phyloP scores from a whole-genome alignment of 2,888 invertebrate species.

The Melanophora roralis region DNA sequence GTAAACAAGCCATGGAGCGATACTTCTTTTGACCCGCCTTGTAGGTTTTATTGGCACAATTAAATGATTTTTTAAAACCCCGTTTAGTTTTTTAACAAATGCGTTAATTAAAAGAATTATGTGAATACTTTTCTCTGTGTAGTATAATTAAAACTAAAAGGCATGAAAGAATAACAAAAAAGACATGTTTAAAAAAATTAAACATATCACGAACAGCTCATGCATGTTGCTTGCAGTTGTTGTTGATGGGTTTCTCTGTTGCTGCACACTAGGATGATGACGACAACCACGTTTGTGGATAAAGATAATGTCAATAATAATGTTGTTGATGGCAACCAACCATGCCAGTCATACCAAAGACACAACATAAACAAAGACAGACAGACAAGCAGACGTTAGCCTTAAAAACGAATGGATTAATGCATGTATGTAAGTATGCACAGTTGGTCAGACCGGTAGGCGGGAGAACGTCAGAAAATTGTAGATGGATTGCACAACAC shows the following conservation, averaged over 20 bases:
- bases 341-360: constrained; percentile 37
- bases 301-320: constrained; percentile 18
- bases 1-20: too few relatives aligned
- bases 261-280: background rate
- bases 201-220: constrained; percentile 20
- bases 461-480: too few relatives aligned
- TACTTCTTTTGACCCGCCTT: too few relatives aligned
- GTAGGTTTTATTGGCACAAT: too few relatives aligned
- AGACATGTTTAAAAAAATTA: constrained; percentile 10
- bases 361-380: constrained; percentile 20
- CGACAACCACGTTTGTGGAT: background rate
- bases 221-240: constrained; percentile 7
- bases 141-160: constrained; percentile 43
- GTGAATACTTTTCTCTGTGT: background rate
- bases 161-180: constrained; percentile 26
- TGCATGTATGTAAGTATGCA: too few relatives aligned
- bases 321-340: constrained; percentile 39
- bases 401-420: background rate
- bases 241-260: background rate
- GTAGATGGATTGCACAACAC: background rate
- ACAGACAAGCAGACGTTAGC: background rate
- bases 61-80: too few relatives aligned
- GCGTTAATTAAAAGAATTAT: too few relatives aligned
- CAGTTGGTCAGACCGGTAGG: background rate
- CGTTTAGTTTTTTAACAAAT: too few relatives aligned